Evolutionary conservation across 2,888 invertebrate species (phyloP).

Genomic region (Melinaea menophilus): DNA sequence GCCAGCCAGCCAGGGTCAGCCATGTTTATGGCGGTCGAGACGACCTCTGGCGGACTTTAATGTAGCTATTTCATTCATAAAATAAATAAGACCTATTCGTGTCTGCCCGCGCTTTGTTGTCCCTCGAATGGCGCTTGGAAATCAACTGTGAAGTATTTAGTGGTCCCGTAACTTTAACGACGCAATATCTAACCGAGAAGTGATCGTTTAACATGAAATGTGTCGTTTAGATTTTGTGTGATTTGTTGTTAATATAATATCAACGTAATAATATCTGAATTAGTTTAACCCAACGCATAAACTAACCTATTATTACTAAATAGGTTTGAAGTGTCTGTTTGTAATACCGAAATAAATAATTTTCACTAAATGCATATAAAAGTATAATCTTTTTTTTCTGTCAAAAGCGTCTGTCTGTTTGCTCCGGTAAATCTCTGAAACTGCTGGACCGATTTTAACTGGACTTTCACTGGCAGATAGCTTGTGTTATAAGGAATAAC

Average conservation of each 20-base stretch:
- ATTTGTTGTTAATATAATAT: conserved; percentile 5
- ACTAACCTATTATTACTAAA: not conserved
- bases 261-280: not conserved
- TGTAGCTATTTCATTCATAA: conserved; percentile 37
- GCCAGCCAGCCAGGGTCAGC: conserved; percentile 15
- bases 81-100: conserved; percentile 38
- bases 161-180: conserved; percentile 25
- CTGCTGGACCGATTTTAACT: too few relatives aligned
- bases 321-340: too few relatives aligned
- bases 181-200: conserved; percentile 19
- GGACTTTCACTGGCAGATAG: too few relatives aligned
- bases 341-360: too few relatives aligned
- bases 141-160: conserved; percentile 34
- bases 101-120: conserved; percentile 36
- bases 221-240: conserved; percentile 13
- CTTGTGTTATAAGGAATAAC: too few relatives aligned
- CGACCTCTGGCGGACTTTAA: conserved; percentile 25
- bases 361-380: too few relatives aligned
- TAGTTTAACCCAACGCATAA: not conserved
- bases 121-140: conserved; percentile 31
- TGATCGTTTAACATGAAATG: conserved; percentile 24
- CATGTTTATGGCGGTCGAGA: conserved; percentile 17
- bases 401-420: too few relatives aligned
- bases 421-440: too few relatives aligned
- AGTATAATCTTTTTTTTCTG: too few relatives aligned